Percentiles rank a stretch among this genome's conserved stretches.
These are phyloP conservation scores for Epizoanthus ramosus DNA, from an alignment of 92 coral and sea anemone genomes.

Conservation along the genomic window DNA sequence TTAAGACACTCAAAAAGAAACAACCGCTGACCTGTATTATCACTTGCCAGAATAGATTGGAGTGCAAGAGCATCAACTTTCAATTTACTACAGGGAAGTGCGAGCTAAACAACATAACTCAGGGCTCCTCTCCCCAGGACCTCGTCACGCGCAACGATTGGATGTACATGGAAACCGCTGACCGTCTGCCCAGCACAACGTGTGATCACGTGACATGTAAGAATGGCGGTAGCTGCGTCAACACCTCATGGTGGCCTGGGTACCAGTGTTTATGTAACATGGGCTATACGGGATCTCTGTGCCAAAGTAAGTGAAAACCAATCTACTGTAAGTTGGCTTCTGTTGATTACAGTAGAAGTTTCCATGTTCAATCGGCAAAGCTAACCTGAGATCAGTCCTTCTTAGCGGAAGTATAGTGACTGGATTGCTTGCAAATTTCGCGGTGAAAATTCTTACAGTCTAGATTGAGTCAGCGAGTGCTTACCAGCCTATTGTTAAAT, in stretches of 20 bases:
- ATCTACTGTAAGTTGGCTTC: no score
- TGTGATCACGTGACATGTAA: constrained; percentile 21
- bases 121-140: not conserved
- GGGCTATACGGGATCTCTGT: not conserved
- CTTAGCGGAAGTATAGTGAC: no score
- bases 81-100: constrained; percentile 3
- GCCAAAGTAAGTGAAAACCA: constrained; percentile 6
- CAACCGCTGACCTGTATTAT: constrained; percentile 21
- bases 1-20: constrained; percentile 20
- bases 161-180: constrained; percentile 16
- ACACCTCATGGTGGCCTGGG: constrained; percentile 15
- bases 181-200: not conserved
- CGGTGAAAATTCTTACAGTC: no score
- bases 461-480: no score
- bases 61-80: constrained; percentile 44
- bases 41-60: constrained; percentile 26
- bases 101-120: constrained; percentile 31
- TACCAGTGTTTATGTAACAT: not conserved
- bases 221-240: constrained; percentile 15
- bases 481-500: no score
- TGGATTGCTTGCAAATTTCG: no score
- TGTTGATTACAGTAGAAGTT: no score
- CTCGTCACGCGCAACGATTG: constrained; percentile 20
- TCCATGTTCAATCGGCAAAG: no score
- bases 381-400: no score